Base-by-base conservation (phyloP, 1,140 invertebrate genomes). In the Drosophila subpulchrella region DNA sequence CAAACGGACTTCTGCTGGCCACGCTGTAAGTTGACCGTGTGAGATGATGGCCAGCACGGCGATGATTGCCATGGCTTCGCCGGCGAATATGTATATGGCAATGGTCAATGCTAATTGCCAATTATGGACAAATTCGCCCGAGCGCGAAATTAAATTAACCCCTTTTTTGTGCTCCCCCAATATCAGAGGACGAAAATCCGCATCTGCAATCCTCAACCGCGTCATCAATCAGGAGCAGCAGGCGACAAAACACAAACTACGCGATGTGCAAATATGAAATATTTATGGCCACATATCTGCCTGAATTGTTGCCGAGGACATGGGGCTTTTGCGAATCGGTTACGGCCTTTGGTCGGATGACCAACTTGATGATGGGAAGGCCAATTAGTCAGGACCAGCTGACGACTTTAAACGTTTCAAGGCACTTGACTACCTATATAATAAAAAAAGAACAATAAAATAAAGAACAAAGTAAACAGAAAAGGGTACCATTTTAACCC, bases 101-200 rank as follows among this genome's bases (percentile, higher is more conserved):
- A 85, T 81, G 72, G 77, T 75, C 81, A 85, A 79, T 88, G 84
- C 84, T 88, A 88, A 88, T 88, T 88, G 84, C 84, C 84, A 88
- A 88, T 88, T 88, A 88, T 88, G 80, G 73, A 88, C 80, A 88
- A 88, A 88, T 88, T 86, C 84, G 65, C 65, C 75, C 73, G 65
- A 77, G 84, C 84, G 84, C 80, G 76, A 88, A 88, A 89, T 88
- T 88, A 88, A 88, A 88, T 88, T 88, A 88, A 88, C 84, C 84
- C 84, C 80, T 88, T 88, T 82, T 84, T 85, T 81, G 71, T 58
- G 54, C 74, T 17, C 36, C 58, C 48, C 56, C 50, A 60, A 47
- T 44, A 66, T 27, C 41, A 57, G 34, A 46, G 41, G 20, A 36
- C 65, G 65, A 68, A 71, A 80, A 70, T 74, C 36, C 55, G 55